Evolutionary conservation across 2,113 vertebrate genomes (phyloP).

Genomic region (Myotis davidii): DNA sequence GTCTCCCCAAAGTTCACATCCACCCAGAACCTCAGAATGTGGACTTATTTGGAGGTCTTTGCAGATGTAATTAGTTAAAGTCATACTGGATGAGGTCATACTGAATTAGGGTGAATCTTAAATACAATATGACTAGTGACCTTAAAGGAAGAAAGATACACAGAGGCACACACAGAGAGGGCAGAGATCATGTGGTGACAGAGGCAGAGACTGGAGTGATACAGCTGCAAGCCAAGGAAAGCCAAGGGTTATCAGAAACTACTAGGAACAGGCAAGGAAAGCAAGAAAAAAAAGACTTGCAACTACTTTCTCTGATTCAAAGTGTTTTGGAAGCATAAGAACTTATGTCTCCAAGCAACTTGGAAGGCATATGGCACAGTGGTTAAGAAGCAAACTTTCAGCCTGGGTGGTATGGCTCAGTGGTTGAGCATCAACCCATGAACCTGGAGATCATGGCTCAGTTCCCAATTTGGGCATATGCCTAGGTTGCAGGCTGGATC

Average conservation of each 20-base stretch:
- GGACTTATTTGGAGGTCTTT: background rate
- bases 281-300: background rate
- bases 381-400: background rate
- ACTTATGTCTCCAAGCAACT: background rate
- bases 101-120: background rate
- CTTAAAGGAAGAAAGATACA: background rate
- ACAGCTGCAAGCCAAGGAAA: background rate
- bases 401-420: background rate
- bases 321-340: background rate
- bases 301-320: background rate
- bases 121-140: background rate
- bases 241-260: background rate
- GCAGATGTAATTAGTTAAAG: background rate
- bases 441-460: no score
- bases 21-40: background rate
- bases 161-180: background rate
- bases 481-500: no score
- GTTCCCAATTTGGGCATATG: no score
- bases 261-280: background rate
- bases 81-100: background rate
- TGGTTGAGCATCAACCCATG: no score
- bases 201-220: background rate
- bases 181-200: background rate
- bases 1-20: background rate
- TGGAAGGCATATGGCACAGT: background rate